Base-by-base conservation (phyloP, 2,113 vertebrate genomes). In the Mellivora capensis region DNA sequence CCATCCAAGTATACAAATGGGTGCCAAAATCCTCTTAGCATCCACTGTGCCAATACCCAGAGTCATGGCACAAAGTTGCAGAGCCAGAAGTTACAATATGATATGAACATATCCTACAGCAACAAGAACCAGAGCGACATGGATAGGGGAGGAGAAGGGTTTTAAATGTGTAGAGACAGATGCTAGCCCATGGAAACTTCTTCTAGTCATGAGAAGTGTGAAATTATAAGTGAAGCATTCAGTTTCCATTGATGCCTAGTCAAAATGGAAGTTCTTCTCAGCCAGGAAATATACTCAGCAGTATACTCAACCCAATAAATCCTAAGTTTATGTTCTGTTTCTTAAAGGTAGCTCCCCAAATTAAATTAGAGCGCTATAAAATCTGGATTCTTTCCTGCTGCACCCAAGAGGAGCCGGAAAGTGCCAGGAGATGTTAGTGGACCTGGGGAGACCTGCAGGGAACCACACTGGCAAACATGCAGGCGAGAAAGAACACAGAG, bases 231-330 rank as follows among this genome's bases (percentile, higher is more conserved):
- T 14, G 20, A 95, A 52, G 7, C 80, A 39, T 71, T 94, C n/a
- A 72, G 39, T 34, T 72, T 79, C 67, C 76, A 49, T 52, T 77
- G 82, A 79, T 61, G 37, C 23, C 88, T 86, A 64, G 23, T 90
- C 80, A 90, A 42, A 87, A 94, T 71, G 61, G 91, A 94, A 87
- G 81, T 82, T 67, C 44, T 91, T 94, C 15, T 39, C n/a, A 71
- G 67, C 20, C 54, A 84, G 87, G 76, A 95, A 92, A 67, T 83
- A 74, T 20, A 72, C 18, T 79, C 52, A 47, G 29, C 81, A 71
- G 87, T 77, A 37, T 64, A 49, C 77, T 93, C 52, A 83, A 54
- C 13, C 11, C 62, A 76, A 93, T 3, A 72, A 89, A 83, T 31
- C 15, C 23, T 76, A 83, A 21, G 77, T 96, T 49, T 72, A 47